phyloP scores from a whole-genome alignment of 2,797 vertebrate species.

The Loris lydekkerianus region DNA sequence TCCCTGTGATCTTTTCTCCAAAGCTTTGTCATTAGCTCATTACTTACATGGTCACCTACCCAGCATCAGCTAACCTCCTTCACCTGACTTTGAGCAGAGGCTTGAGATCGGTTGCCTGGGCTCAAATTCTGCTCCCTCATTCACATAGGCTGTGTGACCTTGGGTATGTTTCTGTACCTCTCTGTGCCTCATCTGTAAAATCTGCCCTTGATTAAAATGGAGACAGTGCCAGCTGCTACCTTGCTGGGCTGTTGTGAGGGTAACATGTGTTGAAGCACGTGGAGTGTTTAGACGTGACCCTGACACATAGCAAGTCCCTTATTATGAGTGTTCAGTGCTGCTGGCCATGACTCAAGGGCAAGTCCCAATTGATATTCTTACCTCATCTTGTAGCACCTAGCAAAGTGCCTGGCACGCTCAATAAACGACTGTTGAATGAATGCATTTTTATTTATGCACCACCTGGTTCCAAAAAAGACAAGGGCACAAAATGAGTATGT shows the following conservation, averaged over 20 bases:
- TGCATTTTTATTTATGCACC: neutral
- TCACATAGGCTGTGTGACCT: neutral
- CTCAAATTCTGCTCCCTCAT: neutral
- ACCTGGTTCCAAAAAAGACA: slow-evolving; percentile 8
- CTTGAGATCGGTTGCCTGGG: neutral
- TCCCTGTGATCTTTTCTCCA: neutral
- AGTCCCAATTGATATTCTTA: neutral
- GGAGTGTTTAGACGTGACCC: neutral
- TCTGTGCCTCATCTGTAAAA: neutral
- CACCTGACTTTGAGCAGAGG: neutral
- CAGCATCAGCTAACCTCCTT: neutral
- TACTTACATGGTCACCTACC: neutral
- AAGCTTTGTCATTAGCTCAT: neutral
- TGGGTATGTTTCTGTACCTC: neutral
- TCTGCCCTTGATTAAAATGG: neutral
- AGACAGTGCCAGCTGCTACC: neutral
- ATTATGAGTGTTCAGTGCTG: neutral
- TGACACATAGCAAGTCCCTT: neutral
- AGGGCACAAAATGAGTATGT: neutral
- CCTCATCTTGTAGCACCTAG: neutral
- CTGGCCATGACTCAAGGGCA: neutral
- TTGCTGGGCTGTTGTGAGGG: neutral
- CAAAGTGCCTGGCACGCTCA: neutral
- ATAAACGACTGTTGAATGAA: neutral
- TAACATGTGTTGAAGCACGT: fast-evolving